Base-by-base conservation (phyloP, 2,113 vertebrate genomes). In the Nothocercus nigrocapillus region DNA sequence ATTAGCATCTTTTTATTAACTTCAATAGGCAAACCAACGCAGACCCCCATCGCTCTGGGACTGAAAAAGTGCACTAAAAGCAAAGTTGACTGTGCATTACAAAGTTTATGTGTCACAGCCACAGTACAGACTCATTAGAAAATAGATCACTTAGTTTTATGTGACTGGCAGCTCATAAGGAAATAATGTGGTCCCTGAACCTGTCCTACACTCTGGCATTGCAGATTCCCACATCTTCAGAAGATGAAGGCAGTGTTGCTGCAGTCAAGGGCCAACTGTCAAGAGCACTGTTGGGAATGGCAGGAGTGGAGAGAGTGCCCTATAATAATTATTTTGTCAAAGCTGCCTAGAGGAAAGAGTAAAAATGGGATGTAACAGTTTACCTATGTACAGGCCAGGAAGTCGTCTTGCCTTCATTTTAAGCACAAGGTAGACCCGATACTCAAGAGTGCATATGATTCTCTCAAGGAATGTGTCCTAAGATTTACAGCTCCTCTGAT, bases 31-130 rank as follows among this genome's bases (percentile, higher is more conserved):
- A 25, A 59, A 75, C 10, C 12, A 19, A 73, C 8, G 11, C 53
- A 53, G 42, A 11, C 44, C 9, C 9, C 30, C 28, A 2, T 32
- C 25, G 54, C 28, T 67, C 34, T n/a, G 21, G 4, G 9, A 42
- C 42, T 75, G 21, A 8, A 66, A 40, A 78, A 80, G 34, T 1
- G 13, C 58, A 13, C 13, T 58, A 20, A 9, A 85, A 30, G 47
- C 16, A 30, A 78, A 85, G 36, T 0, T 1, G 36, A 63, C 7
- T 42, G 20, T 11, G 5, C 3, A 27, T 25, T 13, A 1, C 5
- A 66, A 91, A 91, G 78, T 24, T 58, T 21, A 27, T 14, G 1
- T 5, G 3, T 36, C 32, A 76, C 11, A 59, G 25, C 22, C 30
- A 30, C 38, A 66, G 6, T n/a, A 72, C 3, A 76, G 32, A 34